These are phyloP conservation scores for Koerneria pararmatus DNA, from an alignment of 2,888 invertebrate species.

Conservation along the genomic window DNA sequence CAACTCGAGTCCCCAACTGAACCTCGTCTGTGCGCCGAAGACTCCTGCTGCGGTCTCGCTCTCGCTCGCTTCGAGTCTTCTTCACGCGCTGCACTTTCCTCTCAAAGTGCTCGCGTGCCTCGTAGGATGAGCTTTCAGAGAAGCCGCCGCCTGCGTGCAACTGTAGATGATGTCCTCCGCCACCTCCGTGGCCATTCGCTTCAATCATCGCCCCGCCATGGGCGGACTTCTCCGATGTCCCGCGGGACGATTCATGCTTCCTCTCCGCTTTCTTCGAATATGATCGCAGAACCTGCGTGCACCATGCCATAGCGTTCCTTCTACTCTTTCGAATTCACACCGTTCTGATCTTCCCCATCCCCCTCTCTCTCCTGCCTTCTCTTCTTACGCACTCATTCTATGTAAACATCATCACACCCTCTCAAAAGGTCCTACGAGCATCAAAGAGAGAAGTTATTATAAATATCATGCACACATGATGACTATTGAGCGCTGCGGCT, in stretches of 20 bases:
- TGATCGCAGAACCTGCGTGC: conserved; percentile 72
- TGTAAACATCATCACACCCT: no score
- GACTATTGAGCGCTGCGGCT: no score
- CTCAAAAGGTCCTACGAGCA: no score
- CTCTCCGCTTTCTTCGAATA: conserved; percentile 62
- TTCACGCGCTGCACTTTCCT: conserved; percentile 54
- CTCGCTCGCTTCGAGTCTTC: conserved; percentile 52
- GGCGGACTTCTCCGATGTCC: conserved; percentile 22
- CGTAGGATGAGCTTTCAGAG: conserved; percentile 56
- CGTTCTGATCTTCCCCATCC: no score
- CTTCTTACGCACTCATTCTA: no score
- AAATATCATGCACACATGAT: no score
- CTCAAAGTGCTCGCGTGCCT: conserved; percentile 59
- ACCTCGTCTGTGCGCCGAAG: conserved; percentile 40
- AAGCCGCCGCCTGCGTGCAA: conserved; percentile 29
- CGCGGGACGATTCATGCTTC: conserved; percentile 51
- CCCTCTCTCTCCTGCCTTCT: no score
- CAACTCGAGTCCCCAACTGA: no score
- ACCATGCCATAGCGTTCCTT: no score
- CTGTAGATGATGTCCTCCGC: not conserved
- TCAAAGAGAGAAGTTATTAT: no score
- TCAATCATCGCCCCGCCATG: conserved; percentile 15
- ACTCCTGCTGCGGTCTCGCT: conserved; percentile 34
- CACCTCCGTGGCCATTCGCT: conserved; percentile 1
- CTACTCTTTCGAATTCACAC: no score